phyloP scores from a whole-genome alignment of 2,797 vertebrate genomes.

The Thripadectes ignobilis region DNA sequence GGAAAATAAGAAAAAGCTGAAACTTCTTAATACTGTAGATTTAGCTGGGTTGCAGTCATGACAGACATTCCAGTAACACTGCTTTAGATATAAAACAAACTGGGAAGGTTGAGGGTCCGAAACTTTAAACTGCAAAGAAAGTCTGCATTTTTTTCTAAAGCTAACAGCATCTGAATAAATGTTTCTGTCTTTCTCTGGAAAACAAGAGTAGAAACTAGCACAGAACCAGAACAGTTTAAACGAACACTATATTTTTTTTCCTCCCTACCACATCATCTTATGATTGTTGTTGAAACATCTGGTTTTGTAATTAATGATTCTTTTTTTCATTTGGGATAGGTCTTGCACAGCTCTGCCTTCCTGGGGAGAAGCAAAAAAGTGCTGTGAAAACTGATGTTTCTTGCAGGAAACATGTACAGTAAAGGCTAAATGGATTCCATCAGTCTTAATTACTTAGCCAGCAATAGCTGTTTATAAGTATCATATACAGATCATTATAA shows the following conservation, averaged over 20 bases:
- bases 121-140: background rate
- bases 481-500: background rate
- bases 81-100: background rate
- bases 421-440: background rate
- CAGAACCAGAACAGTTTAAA: background rate
- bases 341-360: background rate
- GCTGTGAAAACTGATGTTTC: background rate
- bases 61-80: background rate
- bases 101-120: background rate
- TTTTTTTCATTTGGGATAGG: background rate
- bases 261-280: background rate
- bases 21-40: background rate
- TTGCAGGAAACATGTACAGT: background rate
- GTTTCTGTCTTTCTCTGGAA: background rate
- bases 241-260: background rate
- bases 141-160: background rate
- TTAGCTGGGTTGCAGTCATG: background rate
- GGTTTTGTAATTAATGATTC: background rate
- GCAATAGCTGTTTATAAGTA: background rate
- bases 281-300: background rate
- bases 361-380: background rate
- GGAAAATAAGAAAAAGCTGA: background rate
- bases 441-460: background rate
- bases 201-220: background rate
- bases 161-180: background rate